phyloP scores from a whole-genome alignment of 1,140 invertebrate species.

The Melitaea cinxia region DNA sequence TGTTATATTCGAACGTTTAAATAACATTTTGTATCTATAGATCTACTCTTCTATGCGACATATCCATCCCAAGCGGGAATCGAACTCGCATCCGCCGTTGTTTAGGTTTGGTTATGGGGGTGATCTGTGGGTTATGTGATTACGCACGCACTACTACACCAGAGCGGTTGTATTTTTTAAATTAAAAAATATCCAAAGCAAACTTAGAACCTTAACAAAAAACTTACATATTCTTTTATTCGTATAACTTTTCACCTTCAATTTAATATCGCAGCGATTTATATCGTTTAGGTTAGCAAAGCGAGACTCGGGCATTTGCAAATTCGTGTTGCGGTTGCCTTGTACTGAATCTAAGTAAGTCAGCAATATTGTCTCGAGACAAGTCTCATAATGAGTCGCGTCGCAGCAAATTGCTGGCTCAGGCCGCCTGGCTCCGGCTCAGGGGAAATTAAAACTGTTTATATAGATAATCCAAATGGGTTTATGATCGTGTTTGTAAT shows the following conservation, averaged over 20 bases:
- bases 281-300: background rate
- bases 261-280: background rate
- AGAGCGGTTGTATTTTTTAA: too few relatives aligned
- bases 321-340: slow-evolving; percentile 15
- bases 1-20: too few relatives aligned
- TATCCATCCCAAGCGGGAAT: too few relatives aligned
- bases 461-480: slow-evolving; percentile 10
- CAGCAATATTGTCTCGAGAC: slow-evolving; percentile 21
- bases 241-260: background rate
- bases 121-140: too few relatives aligned
- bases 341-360: slow-evolving; percentile 11
- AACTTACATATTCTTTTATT: background rate
- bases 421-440: slow-evolving; percentile 6
- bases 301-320: slow-evolving; percentile 2
- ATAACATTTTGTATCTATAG: too few relatives aligned
- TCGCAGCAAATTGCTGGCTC: slow-evolving; percentile 28
- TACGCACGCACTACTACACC: too few relatives aligned
- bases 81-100: too few relatives aligned
- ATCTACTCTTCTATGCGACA: too few relatives aligned
- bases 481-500: background rate
- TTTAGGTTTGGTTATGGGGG: too few relatives aligned
- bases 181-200: too few relatives aligned
- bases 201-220: too few relatives aligned
- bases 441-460: slow-evolving; percentile 31
- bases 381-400: slow-evolving; percentile 25